Percentiles rank a stretch among this genome's conserved stretches.
Conservation (phyloP, 2,888 invertebrate genomes). For the Callosobruchus maculatus region DNA sequence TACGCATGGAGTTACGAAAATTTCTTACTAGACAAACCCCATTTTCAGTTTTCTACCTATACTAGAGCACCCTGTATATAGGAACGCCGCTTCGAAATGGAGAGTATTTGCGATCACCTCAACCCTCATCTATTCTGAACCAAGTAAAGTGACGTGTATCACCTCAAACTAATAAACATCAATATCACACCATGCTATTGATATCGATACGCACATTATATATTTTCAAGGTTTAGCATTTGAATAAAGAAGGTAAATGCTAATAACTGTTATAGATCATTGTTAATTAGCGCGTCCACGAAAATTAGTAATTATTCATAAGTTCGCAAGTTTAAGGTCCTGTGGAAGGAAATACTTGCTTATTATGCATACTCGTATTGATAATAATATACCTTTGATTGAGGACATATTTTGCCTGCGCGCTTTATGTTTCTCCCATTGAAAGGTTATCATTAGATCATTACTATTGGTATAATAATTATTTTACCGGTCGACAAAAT, state of each 20-base stretch:
- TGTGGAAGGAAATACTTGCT: not conserved
- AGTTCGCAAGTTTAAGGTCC: not conserved
- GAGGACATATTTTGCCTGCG: not conserved
- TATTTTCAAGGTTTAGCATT: not conserved
- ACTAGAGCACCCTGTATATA: too few species aligned
- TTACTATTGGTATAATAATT: not conserved
- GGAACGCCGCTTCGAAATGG: too few species aligned
- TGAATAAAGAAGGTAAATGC: not conserved
- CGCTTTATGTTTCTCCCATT: not conserved
- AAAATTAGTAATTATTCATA: not conserved
- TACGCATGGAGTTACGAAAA: too few species aligned
- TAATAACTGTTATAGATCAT: not conserved
- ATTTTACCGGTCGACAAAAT: too few species aligned
- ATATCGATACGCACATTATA: not conserved
- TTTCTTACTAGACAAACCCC: too few species aligned
- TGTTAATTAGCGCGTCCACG: not conserved
- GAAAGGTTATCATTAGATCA: not conserved
- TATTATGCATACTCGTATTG: not conserved
- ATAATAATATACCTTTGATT: not conserved
- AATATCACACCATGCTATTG: not conserved
- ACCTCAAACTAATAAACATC: not conserved
- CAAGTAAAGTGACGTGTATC: not conserved
- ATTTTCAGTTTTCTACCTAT: too few species aligned
- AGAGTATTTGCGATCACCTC: too few species aligned
- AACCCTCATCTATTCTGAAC: too few species aligned